Evolutionary conservation across 2,888 invertebrate genomes (phyloP), one percentile per base, ranked within the genome.

Genomic region (Archips xylosteana): DNA sequence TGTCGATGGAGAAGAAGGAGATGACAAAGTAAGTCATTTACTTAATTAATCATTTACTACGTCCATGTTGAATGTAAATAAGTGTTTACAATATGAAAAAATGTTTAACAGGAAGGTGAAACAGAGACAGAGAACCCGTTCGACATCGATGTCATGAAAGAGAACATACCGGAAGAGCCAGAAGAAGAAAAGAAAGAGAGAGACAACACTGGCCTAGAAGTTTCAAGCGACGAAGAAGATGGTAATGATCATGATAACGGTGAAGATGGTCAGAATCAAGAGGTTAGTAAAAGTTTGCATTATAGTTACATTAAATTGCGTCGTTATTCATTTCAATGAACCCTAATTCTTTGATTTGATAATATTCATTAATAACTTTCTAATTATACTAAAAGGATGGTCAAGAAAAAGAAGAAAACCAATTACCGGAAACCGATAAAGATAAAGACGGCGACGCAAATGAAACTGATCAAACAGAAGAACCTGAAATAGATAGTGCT

Each of bases 71-170:
- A 9, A 49, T 49, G n/a, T 8, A 4, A 34, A 59, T 47, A 10
- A 23, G 23, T 6, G 13, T 8, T 15, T 32, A 59, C n/a, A 32
- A 47, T 15, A 36, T 47, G 49, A n/a, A 64, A 10, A 32, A 23
- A n/a, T 51, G 13, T 63, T 75, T 6, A 0, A 76, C 76, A 93
- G 80, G 95, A 96, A 42, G 95, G 95, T 63, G 95, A 95, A 81
- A 94, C 92, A 12, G 95, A 95, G 73, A 96, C 96, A 42, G 97
- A 97, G 77, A 97, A 98, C 95, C 98, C 98, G 0, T 98, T 98
- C 83, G 98, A 98, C 85, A 96, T 98, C 75, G 98, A 98, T 81
- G 94, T 95, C 13, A 97, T 97, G 96, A 97, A 97, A 86, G 96
- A 95, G 74, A 87, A 85, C 74, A 85, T 94, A 75, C 85, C 85